These are phyloP conservation scores for Latrodectus elegans DNA, from an alignment of 2,888 invertebrate species.

Conservation along the genomic window DNA sequence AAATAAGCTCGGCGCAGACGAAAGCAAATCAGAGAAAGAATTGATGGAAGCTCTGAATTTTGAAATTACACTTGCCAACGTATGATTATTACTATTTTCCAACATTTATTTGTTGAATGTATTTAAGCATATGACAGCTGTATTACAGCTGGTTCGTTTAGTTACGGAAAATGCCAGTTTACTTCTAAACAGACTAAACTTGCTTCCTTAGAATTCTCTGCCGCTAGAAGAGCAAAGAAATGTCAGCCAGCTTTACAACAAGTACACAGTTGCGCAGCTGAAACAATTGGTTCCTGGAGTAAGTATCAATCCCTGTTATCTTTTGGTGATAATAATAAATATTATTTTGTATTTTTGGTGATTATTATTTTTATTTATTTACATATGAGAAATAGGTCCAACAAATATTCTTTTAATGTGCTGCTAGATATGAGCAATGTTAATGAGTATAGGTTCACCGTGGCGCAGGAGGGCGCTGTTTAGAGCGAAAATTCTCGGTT, in stretches of 20 bases:
- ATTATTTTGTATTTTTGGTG: background rate
- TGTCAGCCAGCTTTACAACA: conserved; percentile 92
- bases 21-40: conserved; percentile 81
- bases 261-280: conserved; percentile 87
- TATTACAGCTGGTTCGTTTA: background rate
- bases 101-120: background rate
- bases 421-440: too few relatives aligned
- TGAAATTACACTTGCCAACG: conserved; percentile 92
- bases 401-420: too few relatives aligned
- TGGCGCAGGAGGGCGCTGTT: too few relatives aligned
- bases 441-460: too few relatives aligned
- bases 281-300: conserved; percentile 80
- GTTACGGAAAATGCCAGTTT: background rate
- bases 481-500: too few relatives aligned
- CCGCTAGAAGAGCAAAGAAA: conserved; percentile 93
- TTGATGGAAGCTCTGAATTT: conserved; percentile 88
- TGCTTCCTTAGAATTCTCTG: conserved; percentile 82
- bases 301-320: conserved; percentile 67
- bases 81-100: conserved; percentile 76
- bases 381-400: too few relatives aligned
- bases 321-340: background rate
- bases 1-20: conserved; percentile 87
- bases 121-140: background rate
- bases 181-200: background rate
- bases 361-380: too few relatives aligned